These are phyloP conservation scores for Torymus aiolomorphi DNA, from an alignment of 2,888 invertebrate species.

Conservation along the genomic window DNA sequence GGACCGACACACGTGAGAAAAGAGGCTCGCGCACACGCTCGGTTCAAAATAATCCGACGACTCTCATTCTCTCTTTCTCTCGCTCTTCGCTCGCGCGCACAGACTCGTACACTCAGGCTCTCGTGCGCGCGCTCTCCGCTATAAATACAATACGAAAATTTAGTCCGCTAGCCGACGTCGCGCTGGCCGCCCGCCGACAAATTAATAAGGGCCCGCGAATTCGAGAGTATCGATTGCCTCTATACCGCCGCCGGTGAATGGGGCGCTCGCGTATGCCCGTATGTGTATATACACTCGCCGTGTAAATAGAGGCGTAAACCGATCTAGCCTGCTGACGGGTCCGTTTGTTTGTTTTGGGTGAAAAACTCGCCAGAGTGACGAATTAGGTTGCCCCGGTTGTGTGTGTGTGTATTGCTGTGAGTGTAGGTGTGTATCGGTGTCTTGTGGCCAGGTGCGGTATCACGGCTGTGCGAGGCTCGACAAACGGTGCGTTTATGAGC, in stretches of 20 bases:
- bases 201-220: neutral
- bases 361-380: too few relatives aligned
- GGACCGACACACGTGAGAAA: conserved; percentile 66
- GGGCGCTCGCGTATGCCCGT: too few relatives aligned
- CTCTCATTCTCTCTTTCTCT: neutral
- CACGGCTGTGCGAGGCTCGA: neutral
- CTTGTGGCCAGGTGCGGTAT: too few relatives aligned
- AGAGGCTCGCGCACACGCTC: conserved; percentile 60
- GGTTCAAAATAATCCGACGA: conserved; percentile 70
- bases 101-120: too few relatives aligned
- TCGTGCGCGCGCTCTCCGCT: conserved; percentile 65
- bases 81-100: too few relatives aligned
- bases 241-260: neutral
- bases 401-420: too few relatives aligned
- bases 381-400: too few relatives aligned
- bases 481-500: conserved; percentile 12
- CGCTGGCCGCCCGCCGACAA: conserved; percentile 70
- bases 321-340: too few relatives aligned
- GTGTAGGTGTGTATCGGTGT: too few relatives aligned
- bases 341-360: too few relatives aligned
- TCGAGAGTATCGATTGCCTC: neutral
- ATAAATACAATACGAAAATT: conserved; percentile 75
- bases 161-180: conserved; percentile 73
- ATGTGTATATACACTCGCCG: too few relatives aligned
- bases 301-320: too few relatives aligned